Conservation (phyloP, 1,140 invertebrate genomes). For the Bombus balteatus region DNA sequence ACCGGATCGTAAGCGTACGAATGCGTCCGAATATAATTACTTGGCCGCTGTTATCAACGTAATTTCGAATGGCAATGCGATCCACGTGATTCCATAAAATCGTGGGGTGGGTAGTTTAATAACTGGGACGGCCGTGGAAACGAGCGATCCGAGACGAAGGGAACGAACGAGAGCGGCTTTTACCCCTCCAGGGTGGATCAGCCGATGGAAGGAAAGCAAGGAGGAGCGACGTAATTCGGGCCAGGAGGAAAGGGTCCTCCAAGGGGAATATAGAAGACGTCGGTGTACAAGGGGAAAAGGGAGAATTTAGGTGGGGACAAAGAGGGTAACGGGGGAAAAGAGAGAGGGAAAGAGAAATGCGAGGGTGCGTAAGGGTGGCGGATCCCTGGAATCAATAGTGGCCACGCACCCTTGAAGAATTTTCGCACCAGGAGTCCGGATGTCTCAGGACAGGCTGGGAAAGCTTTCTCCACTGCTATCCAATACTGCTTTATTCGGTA, state of each 20-base stretch:
- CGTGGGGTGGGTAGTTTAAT: slow-evolving; percentile 45
- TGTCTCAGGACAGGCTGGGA: slow-evolving; percentile 57
- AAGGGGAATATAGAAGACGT: slow-evolving; percentile 37
- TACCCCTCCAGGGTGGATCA: slow-evolving; percentile 55
- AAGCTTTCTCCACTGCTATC: slow-evolving; percentile 33
- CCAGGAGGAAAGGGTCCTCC: slow-evolving; percentile 55
- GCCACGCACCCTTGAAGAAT: slow-evolving; percentile 75
- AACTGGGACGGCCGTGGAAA: slow-evolving; percentile 54
- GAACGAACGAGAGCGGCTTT: slow-evolving; percentile 53
- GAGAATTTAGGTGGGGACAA: slow-evolving; percentile 43
- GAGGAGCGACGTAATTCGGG: slow-evolving; percentile 60
- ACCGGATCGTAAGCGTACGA: neutral
- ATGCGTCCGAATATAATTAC: neutral
- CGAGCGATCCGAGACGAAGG: slow-evolving; percentile 37
- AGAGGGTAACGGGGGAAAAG: slow-evolving; percentile 37
- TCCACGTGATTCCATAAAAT: slow-evolving; percentile 41
- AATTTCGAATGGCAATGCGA: slow-evolving; percentile 45
- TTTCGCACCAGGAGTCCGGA: slow-evolving; percentile 70
- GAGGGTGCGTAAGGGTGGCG: slow-evolving; percentile 69
- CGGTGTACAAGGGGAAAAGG: slow-evolving; percentile 36
- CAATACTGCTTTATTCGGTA: neutral
- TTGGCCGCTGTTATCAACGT: slow-evolving; percentile 20
- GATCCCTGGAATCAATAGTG: slow-evolving; percentile 76
- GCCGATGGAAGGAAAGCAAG: slow-evolving; percentile 49
- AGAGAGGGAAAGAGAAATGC: slow-evolving; percentile 54